phyloP scores from a whole-genome alignment of 2,113 vertebrate species.

The Gobio gobio region DNA sequence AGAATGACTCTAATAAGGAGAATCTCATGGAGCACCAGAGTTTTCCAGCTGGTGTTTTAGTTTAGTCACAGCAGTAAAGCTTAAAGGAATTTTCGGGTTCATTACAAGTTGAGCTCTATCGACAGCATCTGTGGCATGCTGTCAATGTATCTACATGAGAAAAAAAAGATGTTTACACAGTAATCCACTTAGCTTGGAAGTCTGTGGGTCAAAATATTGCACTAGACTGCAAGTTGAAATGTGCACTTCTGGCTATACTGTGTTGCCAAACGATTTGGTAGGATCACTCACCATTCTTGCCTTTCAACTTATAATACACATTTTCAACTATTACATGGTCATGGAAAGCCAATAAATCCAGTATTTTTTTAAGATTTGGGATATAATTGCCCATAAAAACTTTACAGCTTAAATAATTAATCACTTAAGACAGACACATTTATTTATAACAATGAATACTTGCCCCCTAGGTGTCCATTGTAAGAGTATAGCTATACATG shows the following conservation, averaged over 20 bases:
- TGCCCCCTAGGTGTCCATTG: not conserved
- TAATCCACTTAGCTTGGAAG: not conserved
- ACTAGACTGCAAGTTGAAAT: not conserved
- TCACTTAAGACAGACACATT: no score
- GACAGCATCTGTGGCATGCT: not conserved
- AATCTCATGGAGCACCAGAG: not conserved
- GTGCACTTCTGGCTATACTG: not conserved
- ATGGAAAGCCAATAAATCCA: not conserved
- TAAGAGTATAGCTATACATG: not conserved
- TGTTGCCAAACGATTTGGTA: not conserved
- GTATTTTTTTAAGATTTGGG: not conserved
- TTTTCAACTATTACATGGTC: not conserved
- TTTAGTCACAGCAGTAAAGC: constrained; percentile 14
- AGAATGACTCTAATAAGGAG: not conserved
- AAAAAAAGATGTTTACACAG: not conserved
- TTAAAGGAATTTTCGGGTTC: constrained; percentile 18
- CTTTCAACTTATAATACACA: not conserved
- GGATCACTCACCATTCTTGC: not conserved
- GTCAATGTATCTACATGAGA: not conserved
- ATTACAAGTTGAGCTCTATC: not conserved
- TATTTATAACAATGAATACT: no score
- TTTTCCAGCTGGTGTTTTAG: constrained; percentile 34
- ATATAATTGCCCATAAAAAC: not conserved
- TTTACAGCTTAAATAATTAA: not conserved
- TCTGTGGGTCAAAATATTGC: not conserved